A percentile compares a stretch with the other conserved stretches of the same genome.
Conservation (phyloP, 2,113 vertebrate species). For the Rhinichthys klamathensis region DNA sequence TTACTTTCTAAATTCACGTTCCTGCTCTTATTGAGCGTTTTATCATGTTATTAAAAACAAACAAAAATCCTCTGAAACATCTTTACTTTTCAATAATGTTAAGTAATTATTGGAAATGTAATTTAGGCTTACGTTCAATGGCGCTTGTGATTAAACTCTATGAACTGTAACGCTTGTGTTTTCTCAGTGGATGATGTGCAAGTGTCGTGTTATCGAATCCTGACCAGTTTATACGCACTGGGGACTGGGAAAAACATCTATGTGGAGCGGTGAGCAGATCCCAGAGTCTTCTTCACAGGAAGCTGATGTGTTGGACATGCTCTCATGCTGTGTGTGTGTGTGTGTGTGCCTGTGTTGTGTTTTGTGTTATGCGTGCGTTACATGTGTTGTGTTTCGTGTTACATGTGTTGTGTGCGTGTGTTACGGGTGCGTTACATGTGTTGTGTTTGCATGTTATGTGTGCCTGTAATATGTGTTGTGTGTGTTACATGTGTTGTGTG, state of each 20-base stretch:
- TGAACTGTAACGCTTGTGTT: neutral
- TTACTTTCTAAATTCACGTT: too few species aligned
- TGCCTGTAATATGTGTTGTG: too few species aligned
- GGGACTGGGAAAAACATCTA: constrained; percentile 99
- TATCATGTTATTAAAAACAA: neutral
- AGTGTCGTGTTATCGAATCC: constrained; percentile 94
- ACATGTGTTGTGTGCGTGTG: too few species aligned
- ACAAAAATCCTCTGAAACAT: too few species aligned
- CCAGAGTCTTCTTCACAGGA: neutral
- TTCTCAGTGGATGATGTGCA: constrained; percentile 93
- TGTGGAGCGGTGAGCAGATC: constrained; percentile 89
- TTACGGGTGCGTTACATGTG: too few species aligned
- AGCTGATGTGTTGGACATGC: neutral
- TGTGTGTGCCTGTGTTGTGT: neutral
- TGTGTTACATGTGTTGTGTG: too few species aligned
- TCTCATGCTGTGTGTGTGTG: neutral
- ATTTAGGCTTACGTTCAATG: too few species aligned
- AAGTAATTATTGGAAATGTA: too few species aligned
- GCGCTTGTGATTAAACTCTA: neutral
- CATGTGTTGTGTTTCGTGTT: too few species aligned
- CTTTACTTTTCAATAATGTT: too few species aligned
- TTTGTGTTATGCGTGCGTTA: too few species aligned
- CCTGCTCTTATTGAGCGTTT: neutral
- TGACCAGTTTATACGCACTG: constrained; percentile 93
- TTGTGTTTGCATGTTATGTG: too few species aligned